Evolutionary conservation across 2,113 vertebrate genomes (phyloP).

Genomic region (Stegastes partitus): DNA sequence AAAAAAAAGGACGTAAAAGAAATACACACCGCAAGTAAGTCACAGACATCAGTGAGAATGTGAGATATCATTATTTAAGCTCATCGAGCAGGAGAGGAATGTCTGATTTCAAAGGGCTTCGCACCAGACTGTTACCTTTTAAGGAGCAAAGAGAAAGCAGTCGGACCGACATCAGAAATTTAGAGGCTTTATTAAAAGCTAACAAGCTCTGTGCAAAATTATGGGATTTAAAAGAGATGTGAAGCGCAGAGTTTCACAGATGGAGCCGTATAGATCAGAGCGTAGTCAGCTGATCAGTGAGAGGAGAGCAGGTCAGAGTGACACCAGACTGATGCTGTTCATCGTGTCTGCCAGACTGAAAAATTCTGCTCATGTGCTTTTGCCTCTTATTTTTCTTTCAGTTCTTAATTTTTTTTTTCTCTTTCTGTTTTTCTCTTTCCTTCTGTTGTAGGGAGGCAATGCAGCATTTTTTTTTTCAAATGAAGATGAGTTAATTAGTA

Average conservation of each 20-base stretch:
- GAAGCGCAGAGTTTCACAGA: constrained; percentile 1
- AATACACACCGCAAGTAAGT: not conserved
- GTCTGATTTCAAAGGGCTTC: constrained; percentile 29
- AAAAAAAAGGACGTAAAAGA: not conserved
- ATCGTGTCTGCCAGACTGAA: not conserved
- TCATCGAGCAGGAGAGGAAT: constrained; percentile 4
- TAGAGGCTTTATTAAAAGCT: constrained; percentile 6
- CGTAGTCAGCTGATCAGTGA: not conserved
- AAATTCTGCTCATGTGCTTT: not conserved
- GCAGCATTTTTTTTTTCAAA: not conserved
- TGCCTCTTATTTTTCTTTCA: not conserved
- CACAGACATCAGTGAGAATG: constrained; percentile 10
- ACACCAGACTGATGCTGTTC: not conserved
- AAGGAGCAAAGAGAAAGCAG: constrained; percentile 16
- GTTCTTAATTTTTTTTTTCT: not conserved
- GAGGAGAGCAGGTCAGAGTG: not conserved
- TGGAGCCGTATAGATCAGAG: not conserved
- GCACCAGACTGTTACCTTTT: not conserved
- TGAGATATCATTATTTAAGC: constrained; percentile 10
- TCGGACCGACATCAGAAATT: not conserved
- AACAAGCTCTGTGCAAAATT: constrained; percentile 17
- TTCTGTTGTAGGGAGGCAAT: not conserved
- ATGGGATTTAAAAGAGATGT: constrained; percentile 15
- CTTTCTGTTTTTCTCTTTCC: not conserved
- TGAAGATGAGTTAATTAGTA: too few species aligned